phyloP scores from a whole-genome alignment of 2,888 invertebrate genomes.

The Euclidia mi region DNA sequence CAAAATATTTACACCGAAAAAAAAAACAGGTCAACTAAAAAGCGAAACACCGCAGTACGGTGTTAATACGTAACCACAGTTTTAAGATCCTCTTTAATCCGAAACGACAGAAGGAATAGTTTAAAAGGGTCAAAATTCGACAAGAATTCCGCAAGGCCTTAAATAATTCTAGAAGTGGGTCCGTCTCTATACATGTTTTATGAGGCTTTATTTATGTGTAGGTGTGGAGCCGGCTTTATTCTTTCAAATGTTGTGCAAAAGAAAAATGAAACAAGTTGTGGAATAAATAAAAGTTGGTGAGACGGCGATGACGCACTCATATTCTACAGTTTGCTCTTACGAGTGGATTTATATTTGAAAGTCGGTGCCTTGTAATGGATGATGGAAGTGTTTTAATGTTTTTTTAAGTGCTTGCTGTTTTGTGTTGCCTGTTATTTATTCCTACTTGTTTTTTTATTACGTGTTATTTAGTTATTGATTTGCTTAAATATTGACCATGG shows the following conservation, averaged over 20 bases:
- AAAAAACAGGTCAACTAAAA: neutral
- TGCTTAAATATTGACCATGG: no score
- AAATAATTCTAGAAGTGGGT: slow-evolving; percentile 72
- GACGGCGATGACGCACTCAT: slow-evolving; percentile 75
- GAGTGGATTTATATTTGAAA: slow-evolving; percentile 24
- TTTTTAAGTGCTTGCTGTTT: no score
- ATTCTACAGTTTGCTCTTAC: slow-evolving; percentile 69
- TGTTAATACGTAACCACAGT: slow-evolving; percentile 20
- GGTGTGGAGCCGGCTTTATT: slow-evolving; percentile 62
- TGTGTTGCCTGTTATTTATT: no score
- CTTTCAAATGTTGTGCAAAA: slow-evolving; percentile 67
- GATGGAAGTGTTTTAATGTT: neutral
- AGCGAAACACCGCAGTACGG: neutral
- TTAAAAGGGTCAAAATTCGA: slow-evolving; percentile 47
- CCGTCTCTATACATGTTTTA: slow-evolving; percentile 77
- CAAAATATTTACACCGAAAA: neutral
- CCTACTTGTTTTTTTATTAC: no score
- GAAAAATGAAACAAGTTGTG: slow-evolving; percentile 86
- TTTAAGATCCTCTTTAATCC: slow-evolving; percentile 38
- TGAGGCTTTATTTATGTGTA: slow-evolving; percentile 74
- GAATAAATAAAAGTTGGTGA: slow-evolving; percentile 84
- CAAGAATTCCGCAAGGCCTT: slow-evolving; percentile 24
- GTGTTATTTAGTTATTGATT: no score
- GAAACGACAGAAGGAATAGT: slow-evolving; percentile 43
- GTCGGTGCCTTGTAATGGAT: neutral